phyloP scores from a whole-genome alignment of 2,113 vertebrate species.

The Eulacestoma nigropectus region DNA sequence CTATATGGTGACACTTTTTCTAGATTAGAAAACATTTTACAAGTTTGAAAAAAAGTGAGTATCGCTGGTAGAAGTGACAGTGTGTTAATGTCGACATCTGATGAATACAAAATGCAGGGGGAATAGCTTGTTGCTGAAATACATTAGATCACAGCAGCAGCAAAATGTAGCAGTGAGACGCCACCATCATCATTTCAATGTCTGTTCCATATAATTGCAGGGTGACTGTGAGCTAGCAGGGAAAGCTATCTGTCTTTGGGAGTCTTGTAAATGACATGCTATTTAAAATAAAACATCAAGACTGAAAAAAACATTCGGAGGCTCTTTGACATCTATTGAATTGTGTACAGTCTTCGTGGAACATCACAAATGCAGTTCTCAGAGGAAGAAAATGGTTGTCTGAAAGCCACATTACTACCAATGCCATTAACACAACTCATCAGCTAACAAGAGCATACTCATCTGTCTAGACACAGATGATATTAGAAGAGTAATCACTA shows the following conservation, averaged over 20 bases:
- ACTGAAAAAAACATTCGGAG: slow-evolving; percentile 37
- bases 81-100: slow-evolving; percentile 26
- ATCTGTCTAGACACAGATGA: slow-evolving; percentile 50
- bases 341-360: slow-evolving; percentile 15
- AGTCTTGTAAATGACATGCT: slow-evolving; percentile 29
- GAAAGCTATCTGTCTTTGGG: slow-evolving; percentile 36
- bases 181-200: slow-evolving; percentile 13
- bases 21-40: slow-evolving; percentile 19
- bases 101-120: slow-evolving; percentile 42
- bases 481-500: slow-evolving; percentile 38
- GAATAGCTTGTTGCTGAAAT: slow-evolving; percentile 42
- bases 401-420: slow-evolving; percentile 35
- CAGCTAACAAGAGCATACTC: slow-evolving; percentile 47
- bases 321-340: slow-evolving; percentile 43
- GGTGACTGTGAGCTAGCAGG: slow-evolving; percentile 17
- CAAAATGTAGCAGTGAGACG: slow-evolving; percentile 46
- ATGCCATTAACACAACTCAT: slow-evolving; percentile 55
- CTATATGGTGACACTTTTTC: neutral
- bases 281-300: slow-evolving; percentile 58
- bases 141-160: slow-evolving; percentile 35
- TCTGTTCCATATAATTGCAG: slow-evolving; percentile 50
- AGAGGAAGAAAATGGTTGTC: slow-evolving; percentile 55
- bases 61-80: slow-evolving; percentile 24
- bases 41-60: neutral
- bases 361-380: slow-evolving; percentile 30